Base-by-base conservation (phyloP, 2,888 invertebrate genomes). In the Erebia palarica region DNA sequence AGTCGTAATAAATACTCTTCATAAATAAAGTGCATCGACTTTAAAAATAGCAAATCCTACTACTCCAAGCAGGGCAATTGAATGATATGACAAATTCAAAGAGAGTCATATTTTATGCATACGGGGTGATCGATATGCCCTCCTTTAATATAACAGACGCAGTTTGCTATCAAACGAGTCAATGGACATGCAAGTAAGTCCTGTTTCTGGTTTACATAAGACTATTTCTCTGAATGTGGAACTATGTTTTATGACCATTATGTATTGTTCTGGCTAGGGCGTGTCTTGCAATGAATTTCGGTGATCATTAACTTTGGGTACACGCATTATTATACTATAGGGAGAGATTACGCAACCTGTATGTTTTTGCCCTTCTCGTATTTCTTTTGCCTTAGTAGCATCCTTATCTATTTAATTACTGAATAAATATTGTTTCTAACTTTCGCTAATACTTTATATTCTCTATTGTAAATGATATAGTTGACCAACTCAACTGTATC, bases 61-160 rank as follows among this genome's bases (percentile, higher is more conserved):
- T 78, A 75, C 78, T 72, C 73, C 72, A 77, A 79, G 83, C 83
- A 84, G 84, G 81, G 81, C 79, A 85, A 78, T 82, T 82, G 81
- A 70, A 77, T 73, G 86, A 88, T 87, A 86, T 85, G 89, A 91
- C 90, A 90, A 89, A 89, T 91, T 89, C 87, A 87, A 88, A 86
- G 85, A 86, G 85, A 81, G 87, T 87, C 87, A 91, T 91, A 90
- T 90, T 90, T 90, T 88, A 91, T 91, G 87, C 88, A 90, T 90
- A 83, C 88, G 84, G 78, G 77, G 81, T 82, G 81, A 84, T 81
- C 78, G 80, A 80, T 83, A 81, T 81, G 80, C 80, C 77, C 79
- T 81, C 79, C 81, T 80, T 78, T 76, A 78, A 78, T 76, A 79
- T 75, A 75, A 78, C 72, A 76, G 72, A 64, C 73, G 75, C 73